Evolutionary conservation across 1,140 invertebrate genomes (phyloP).

Genomic region (Ylistrum balloti): DNA sequence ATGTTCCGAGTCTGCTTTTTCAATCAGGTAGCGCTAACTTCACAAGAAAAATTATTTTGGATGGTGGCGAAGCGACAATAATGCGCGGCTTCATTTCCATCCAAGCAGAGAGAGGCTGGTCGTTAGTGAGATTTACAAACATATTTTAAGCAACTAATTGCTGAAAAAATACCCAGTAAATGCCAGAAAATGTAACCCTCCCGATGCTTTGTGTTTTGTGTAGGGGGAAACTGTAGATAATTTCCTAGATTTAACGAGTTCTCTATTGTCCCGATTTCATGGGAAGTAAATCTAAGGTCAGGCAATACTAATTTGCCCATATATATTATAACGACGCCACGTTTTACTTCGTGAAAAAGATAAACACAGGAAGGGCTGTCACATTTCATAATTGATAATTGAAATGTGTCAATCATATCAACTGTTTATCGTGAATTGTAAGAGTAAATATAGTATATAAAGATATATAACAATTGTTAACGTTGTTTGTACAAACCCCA

Average conservation of each 20-base stretch:
- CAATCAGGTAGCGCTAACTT: constrained; percentile 14
- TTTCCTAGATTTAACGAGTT: background rate
- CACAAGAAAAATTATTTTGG: constrained; percentile 13
- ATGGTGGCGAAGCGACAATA: constrained; percentile 37
- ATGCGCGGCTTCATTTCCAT: constrained; percentile 16
- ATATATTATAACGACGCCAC: too few relatives aligned
- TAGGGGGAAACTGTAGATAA: background rate
- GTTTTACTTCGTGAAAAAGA: too few relatives aligned
- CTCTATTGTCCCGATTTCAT: constrained; percentile 7
- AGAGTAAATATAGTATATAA: too few relatives aligned
- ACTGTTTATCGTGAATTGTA: too few relatives aligned
- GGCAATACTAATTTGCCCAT: too few relatives aligned
- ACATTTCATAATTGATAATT: too few relatives aligned
- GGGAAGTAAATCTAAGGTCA: background rate
- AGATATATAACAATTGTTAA: too few relatives aligned
- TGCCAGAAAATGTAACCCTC: constrained; percentile 17
- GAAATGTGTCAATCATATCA: too few relatives aligned
- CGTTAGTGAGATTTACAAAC: constrained; percentile 28
- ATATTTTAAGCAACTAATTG: constrained; percentile 36
- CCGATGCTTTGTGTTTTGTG: constrained; percentile 19
- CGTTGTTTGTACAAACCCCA: too few relatives aligned
- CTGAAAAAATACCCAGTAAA: constrained; percentile 39
- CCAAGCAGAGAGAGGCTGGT: constrained; percentile 30
- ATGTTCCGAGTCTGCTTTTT: constrained; percentile 38
- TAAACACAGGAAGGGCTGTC: too few relatives aligned